These are phyloP conservation scores for Lepetodrilus schrolli DNA, from an alignment of 2,888 invertebrate genomes.

Conservation along the genomic window DNA sequence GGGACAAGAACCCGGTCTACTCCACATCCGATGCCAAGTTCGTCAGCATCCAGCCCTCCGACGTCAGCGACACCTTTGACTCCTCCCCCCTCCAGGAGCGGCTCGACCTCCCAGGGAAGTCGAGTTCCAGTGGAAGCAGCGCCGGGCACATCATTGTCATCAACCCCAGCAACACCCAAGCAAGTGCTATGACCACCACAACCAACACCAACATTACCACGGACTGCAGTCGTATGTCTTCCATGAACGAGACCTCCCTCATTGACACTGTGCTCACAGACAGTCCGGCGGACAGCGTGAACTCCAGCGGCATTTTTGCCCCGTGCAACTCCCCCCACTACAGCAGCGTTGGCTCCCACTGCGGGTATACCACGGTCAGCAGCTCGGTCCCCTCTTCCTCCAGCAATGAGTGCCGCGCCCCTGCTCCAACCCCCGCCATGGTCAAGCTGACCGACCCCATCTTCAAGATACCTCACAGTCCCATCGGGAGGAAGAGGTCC, in stretches of 20 bases:
- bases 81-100: constrained; percentile 52
- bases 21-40: constrained; percentile 12
- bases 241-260: constrained; percentile 28
- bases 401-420: constrained; percentile 40
- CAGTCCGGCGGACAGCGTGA: constrained; percentile 64
- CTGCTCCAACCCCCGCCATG: constrained; percentile 50
- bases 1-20: not conserved
- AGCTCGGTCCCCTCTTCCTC: constrained; percentile 37
- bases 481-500: constrained; percentile 13
- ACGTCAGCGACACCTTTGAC: constrained; percentile 35
- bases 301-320: constrained; percentile 66
- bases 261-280: constrained; percentile 66
- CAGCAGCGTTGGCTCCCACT: constrained; percentile 42
- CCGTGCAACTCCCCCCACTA: constrained; percentile 57
- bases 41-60: constrained; percentile 36
- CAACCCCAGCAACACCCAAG: constrained; percentile 13
- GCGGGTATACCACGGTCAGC: constrained; percentile 43
- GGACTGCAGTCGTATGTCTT: not conserved
- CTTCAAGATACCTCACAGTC: constrained; percentile 41
- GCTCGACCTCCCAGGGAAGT: constrained; percentile 60
- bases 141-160: constrained; percentile 28
- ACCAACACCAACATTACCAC: too few relatives aligned
- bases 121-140: constrained; percentile 58
- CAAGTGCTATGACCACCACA: constrained; percentile 12
- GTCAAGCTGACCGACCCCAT: constrained; percentile 40